phyloP scores from a whole-genome alignment of 2,888 invertebrate species.

The Drosophila pseudotakahashii region DNA sequence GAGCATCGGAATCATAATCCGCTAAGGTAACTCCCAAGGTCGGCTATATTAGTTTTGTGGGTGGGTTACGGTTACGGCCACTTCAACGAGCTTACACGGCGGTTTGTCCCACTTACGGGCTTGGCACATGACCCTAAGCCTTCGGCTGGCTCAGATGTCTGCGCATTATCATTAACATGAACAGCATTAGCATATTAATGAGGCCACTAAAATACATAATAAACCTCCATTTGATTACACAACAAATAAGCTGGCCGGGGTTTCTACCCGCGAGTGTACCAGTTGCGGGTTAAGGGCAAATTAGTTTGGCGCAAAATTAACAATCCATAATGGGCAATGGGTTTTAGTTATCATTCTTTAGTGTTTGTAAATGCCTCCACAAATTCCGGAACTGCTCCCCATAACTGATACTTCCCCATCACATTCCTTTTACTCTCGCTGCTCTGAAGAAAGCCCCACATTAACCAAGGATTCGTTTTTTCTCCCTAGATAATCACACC shows the following conservation, averaged over 20 bases:
- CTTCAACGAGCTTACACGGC: conserved; percentile 18
- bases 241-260: conserved; percentile 48
- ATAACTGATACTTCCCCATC: too few relatives aligned
- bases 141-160: conserved; percentile 38
- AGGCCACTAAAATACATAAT: conserved; percentile 55
- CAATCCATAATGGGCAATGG: background rate
- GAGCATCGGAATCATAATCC: conserved; percentile 51
- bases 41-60: conserved; percentile 41
- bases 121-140: conserved; percentile 48
- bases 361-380: background rate
- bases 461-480: too few relatives aligned
- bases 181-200: conserved; percentile 70
- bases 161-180: conserved; percentile 57
- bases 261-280: background rate
- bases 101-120: conserved; percentile 39
- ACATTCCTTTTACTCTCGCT: too few relatives aligned
- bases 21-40: conserved; percentile 26
- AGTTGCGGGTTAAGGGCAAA: conserved; percentile 5
- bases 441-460: too few relatives aligned
- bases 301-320: conserved; percentile 10
- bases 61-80: conserved; percentile 18
- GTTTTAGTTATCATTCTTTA: background rate
- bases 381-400: too few relatives aligned
- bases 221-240: conserved; percentile 62
- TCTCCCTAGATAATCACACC: conserved; percentile 87